Percentiles rank a stretch among this genome's conserved stretches.
Evolutionary conservation across 1,140 invertebrate species (phyloP).

Genomic region (Cydia splendana): DNA sequence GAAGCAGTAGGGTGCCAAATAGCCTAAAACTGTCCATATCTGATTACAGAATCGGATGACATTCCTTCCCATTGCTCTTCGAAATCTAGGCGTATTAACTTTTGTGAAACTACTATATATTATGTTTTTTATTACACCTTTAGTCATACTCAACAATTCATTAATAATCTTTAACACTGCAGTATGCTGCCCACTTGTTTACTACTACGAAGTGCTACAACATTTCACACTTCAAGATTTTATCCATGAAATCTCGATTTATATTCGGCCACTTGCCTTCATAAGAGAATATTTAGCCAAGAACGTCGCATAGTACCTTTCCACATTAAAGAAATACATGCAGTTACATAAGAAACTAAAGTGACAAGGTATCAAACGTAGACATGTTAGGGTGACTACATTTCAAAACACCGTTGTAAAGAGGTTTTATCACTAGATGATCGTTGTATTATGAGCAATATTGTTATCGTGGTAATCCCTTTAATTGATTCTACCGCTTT

Average conservation of each 20-base stretch:
- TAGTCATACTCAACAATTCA: slow-evolving; percentile 18
- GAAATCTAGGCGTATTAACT: neutral
- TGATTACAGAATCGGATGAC: slow-evolving; percentile 10
- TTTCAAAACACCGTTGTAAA: slow-evolving; percentile 27
- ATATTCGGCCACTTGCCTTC: neutral
- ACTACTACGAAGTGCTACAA: neutral
- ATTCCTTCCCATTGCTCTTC: neutral
- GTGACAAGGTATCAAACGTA: neutral
- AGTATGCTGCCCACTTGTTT: neutral
- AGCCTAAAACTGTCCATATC: neutral
- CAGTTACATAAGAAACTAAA: neutral
- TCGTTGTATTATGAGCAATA: slow-evolving; percentile 30
- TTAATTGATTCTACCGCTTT: neutral
- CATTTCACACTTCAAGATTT: slow-evolving; percentile 23
- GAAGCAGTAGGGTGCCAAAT: slow-evolving; percentile 22
- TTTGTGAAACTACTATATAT: neutral
- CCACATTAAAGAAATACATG: neutral
- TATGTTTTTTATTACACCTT: neutral
- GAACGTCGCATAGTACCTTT: neutral
- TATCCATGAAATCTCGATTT: slow-evolving; percentile 5
- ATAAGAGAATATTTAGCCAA: slow-evolving; percentile 21
- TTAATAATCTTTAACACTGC: neutral
- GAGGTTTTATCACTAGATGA: slow-evolving; percentile 32
- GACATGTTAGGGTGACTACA: slow-evolving; percentile 18
- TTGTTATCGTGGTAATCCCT: slow-evolving; percentile 22